Percentiles rank a stretch among this genome's conserved stretches.
Conservation (phyloP, 2,797 vertebrate genomes). For the Thalassophryne amazonica region DNA sequence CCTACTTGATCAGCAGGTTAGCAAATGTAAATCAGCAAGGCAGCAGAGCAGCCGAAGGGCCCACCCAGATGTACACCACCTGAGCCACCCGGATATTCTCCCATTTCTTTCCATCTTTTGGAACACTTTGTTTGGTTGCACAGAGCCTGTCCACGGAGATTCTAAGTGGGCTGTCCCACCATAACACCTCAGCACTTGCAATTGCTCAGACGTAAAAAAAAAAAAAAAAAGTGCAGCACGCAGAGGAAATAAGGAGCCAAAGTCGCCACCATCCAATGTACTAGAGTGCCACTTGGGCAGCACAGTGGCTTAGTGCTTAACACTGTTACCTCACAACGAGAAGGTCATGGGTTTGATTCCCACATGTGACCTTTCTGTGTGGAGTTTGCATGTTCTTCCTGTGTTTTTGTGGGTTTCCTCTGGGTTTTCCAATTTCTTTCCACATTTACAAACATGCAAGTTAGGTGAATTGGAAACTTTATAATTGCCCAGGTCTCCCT, state of each 20-base stretch:
- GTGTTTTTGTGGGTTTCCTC: too few relatives aligned
- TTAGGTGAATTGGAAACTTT: too few relatives aligned
- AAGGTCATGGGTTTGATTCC: too few relatives aligned
- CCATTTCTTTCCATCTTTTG: slow-evolving; percentile 10
- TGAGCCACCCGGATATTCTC: neutral
- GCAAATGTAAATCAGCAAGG: slow-evolving; percentile 15
- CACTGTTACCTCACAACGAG: too few relatives aligned
- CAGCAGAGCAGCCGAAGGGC: slow-evolving; percentile 3
- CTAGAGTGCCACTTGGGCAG: neutral
- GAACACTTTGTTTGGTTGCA: slow-evolving; percentile 18
- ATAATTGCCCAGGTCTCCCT: too few relatives aligned
- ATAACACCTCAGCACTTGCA: slow-evolving; percentile 48
- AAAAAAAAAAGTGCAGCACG: slow-evolving; percentile 35
- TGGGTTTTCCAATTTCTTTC: too few relatives aligned
- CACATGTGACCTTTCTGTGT: too few relatives aligned
- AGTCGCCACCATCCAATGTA: slow-evolving; percentile 33
- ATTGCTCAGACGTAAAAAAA: slow-evolving; percentile 51
- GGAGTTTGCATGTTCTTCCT: too few relatives aligned
- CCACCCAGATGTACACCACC: slow-evolving; percentile 13
- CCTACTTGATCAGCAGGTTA: slow-evolving; percentile 4
- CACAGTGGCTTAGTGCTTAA: too few relatives aligned
- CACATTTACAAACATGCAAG: too few relatives aligned
- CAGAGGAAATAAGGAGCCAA: slow-evolving; percentile 21
- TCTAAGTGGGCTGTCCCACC: slow-evolving; percentile 60
- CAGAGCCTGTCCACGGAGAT: slow-evolving; percentile 15